Base-by-base conservation (phyloP, 2,888 invertebrate genomes). In the Dasysyrphus tricinctus region DNA sequence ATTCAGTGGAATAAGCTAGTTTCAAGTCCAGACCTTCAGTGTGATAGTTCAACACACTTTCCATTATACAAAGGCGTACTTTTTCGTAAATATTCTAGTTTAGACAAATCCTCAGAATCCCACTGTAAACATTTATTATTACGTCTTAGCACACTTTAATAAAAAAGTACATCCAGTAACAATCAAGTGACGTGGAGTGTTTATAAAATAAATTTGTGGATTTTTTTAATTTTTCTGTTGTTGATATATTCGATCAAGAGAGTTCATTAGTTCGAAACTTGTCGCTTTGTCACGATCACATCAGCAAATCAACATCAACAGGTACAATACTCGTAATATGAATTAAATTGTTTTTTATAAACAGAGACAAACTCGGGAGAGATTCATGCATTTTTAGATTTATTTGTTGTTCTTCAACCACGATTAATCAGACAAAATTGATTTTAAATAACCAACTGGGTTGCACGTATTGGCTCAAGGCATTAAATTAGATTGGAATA, bases 221-320 rank as follows among this genome's bases (percentile, higher is more conserved):
- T 49, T 24, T 49, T 49, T 24, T 49, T 24, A 49, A 49, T 49
- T 49, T 49, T 49, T 24, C 24, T 49, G 49, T 49, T 49, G 49
- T 49, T 49, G 19, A 24, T 24, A 49, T 24, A 24, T 49, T 49
- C 49, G 49, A 49, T 19, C 24, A 49, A 49, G 19, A 11, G 24
- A 49, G 16, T 47, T 24, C 24, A 24, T 24, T 24, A 24, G 24
- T 24, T 47, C 16, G 47, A 5, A 8, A 2, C 1, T 44, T 11
- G 49, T 24, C 49, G 11, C 49, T 49, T 24, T 49, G 49, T 49
- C 49, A 24, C 49, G 32, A 32, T 32, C 32, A 32, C 11, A 49
- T 49, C 49, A 47, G 19, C 47, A 47, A 9, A 24, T 24, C 16
- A 16, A 24, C 24, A 24, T 24, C 12, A 47, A 9, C 49, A 49